phyloP scores from a whole-genome alignment of 2,888 invertebrate species.

The Operophtera brumata region DNA sequence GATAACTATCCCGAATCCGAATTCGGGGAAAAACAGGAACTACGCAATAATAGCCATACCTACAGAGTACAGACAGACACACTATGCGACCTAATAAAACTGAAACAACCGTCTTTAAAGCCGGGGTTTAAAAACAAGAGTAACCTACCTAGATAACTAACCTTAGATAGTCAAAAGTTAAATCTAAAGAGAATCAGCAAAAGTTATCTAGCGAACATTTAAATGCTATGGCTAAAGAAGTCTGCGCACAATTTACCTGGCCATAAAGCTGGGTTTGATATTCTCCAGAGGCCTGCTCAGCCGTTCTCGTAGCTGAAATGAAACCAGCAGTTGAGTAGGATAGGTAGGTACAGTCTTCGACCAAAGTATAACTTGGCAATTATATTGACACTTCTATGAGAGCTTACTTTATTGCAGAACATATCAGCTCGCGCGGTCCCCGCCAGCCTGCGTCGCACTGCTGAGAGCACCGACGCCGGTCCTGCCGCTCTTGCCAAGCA shows the following conservation, averaged over 20 bases:
- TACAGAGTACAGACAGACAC: too few relatives aligned
- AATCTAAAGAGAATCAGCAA: too few relatives aligned
- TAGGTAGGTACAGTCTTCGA: too few relatives aligned
- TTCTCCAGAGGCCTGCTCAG: conserved; percentile 67
- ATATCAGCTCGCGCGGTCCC: conserved; percentile 78
- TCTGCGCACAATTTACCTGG: conserved; percentile 45
- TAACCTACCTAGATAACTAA: too few relatives aligned
- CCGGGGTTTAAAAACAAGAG: too few relatives aligned
- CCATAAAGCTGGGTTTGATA: conserved; percentile 50
- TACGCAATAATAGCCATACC: too few relatives aligned
- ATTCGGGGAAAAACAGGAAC: too few relatives aligned
- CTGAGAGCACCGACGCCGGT: conserved; percentile 83
- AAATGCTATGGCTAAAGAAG: not conserved
- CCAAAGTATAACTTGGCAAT: not conserved
- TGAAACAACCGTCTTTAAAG: too few relatives aligned
- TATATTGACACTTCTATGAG: not conserved
- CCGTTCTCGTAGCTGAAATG: conserved; percentile 63
- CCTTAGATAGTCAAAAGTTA: too few relatives aligned
- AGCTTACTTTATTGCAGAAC: conserved; percentile 72
- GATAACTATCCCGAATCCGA: too few relatives aligned
- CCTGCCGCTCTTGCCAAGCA: conserved; percentile 88
- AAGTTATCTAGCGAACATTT: not conserved
- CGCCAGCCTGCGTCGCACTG: conserved; percentile 80
- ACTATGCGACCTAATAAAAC: too few relatives aligned
- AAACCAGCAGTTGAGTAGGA: too few relatives aligned